A percentile compares a stretch with the other conserved stretches of the same genome.
These are phyloP conservation scores for Melinaea marsaeus DNA, from an alignment of 2,888 invertebrate species.

Conservation along the genomic window DNA sequence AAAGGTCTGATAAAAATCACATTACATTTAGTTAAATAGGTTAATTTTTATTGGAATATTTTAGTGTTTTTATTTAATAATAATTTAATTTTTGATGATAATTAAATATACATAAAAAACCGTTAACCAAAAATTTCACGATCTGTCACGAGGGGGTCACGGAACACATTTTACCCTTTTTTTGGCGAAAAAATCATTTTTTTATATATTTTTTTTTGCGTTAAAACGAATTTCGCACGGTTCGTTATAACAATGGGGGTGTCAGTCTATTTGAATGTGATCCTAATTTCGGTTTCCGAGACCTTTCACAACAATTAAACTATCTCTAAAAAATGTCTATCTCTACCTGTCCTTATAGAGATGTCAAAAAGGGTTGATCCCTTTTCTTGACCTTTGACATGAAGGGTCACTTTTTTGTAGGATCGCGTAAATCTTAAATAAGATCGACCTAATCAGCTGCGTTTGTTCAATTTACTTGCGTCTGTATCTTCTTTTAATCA, in stretches of 20 bases:
- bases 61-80: no score
- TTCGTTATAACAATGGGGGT: slow-evolving; percentile 58
- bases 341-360: slow-evolving; percentile 55
- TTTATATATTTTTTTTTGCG: slow-evolving; percentile 35
- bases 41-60: slow-evolving; percentile 20
- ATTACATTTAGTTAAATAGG: slow-evolving; percentile 38
- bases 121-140: slow-evolving; percentile 27
- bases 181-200: slow-evolving; percentile 43
- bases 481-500: slow-evolving; percentile 18
- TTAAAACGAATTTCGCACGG: slow-evolving; percentile 73
- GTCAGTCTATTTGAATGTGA: slow-evolving; percentile 67
- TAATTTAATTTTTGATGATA: no score
- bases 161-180: slow-evolving; percentile 43
- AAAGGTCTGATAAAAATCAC: slow-evolving; percentile 62
- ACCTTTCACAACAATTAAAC: slow-evolving; percentile 50
- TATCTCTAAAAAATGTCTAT: slow-evolving; percentile 57
- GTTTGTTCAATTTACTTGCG: slow-evolving; percentile 36
- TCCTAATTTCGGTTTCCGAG: slow-evolving; percentile 69
- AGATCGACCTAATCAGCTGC: slow-evolving; percentile 49
- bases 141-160: slow-evolving; percentile 23
- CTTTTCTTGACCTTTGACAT: slow-evolving; percentile 63
- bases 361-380: slow-evolving; percentile 59
- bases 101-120: slow-evolving; percentile 16
- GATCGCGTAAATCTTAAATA: slow-evolving; percentile 48
- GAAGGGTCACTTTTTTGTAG: slow-evolving; percentile 43